Conservation (phyloP, 2,113 vertebrate genomes). For the Dasyornis broadbenti region DNA sequence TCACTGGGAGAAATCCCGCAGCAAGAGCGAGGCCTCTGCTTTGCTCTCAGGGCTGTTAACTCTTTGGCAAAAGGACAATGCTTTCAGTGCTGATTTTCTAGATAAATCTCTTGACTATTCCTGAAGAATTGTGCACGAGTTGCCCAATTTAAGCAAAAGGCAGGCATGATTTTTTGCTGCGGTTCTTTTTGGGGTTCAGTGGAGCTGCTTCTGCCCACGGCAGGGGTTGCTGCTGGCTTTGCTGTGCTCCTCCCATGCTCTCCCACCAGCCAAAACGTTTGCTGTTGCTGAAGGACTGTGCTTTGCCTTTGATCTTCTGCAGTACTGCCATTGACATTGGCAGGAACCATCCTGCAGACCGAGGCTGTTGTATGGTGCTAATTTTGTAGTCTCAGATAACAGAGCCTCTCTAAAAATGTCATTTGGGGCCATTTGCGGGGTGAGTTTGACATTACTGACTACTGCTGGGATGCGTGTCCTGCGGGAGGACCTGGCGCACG, state of each 20-base stretch:
- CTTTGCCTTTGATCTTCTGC: neutral
- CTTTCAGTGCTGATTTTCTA: neutral
- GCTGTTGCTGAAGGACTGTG: neutral
- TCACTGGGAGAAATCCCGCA: neutral
- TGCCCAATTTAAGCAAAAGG: neutral
- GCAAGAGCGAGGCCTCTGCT: neutral
- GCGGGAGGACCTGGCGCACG: neutral
- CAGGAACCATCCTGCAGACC: neutral
- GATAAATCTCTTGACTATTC: neutral
- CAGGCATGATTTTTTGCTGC: neutral
- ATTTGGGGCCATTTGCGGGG: constrained; percentile 16
- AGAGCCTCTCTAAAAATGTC: constrained; percentile 32
- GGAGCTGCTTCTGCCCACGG: neutral
- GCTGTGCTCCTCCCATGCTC: fast-evolving
- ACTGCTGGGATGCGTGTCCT: neutral
- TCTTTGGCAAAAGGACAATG: neutral
- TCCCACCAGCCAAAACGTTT: neutral
- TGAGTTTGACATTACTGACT: constrained; percentile 4
- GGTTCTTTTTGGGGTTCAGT: neutral
- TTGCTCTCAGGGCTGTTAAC: neutral
- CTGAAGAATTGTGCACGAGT: neutral
- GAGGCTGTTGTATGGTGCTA: constrained; percentile 9
- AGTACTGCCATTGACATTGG: neutral
- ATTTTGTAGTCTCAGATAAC: constrained; percentile 48
- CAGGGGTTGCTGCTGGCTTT: neutral